Evolutionary conservation across 2,888 invertebrate species (phyloP).

Genomic region (Dryococelus australis): DNA sequence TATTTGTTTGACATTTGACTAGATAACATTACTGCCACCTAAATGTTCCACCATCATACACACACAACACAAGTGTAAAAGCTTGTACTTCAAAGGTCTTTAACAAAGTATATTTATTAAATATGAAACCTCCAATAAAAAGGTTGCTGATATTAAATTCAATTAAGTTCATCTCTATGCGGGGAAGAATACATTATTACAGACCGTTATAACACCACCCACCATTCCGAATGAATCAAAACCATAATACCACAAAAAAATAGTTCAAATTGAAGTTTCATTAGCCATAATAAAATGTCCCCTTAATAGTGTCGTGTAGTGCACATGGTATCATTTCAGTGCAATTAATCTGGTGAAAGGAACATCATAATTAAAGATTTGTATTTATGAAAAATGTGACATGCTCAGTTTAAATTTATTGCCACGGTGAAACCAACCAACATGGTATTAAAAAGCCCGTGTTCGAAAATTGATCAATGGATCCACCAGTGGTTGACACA

Average conservation of each 20-base stretch:
- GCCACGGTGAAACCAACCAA: no score
- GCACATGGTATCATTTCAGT: no score
- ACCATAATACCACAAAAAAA: constrained; percentile 38
- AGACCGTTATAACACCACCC: constrained; percentile 28
- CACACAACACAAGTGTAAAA: background rate
- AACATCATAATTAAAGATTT: no score
- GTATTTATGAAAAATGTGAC: no score
- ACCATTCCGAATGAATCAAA: constrained; percentile 45
- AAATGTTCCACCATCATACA: background rate
- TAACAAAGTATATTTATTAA: background rate
- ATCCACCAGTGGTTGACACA: no score
- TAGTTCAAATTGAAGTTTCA: no score
- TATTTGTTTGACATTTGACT: constrained; percentile 21
- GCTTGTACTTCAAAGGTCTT: background rate
- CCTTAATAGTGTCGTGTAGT: no score
- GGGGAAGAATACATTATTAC: constrained; percentile 21
- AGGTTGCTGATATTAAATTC: background rate
- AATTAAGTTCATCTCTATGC: background rate
- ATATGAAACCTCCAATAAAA: background rate
- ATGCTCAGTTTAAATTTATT: no score
- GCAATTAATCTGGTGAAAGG: no score
- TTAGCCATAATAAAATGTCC: no score
- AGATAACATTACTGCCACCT: background rate
- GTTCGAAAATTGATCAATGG: no score
- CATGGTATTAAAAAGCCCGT: no score